Conservation (phyloP, 2,888 invertebrate species). For the Heteromurus nitidus region DNA sequence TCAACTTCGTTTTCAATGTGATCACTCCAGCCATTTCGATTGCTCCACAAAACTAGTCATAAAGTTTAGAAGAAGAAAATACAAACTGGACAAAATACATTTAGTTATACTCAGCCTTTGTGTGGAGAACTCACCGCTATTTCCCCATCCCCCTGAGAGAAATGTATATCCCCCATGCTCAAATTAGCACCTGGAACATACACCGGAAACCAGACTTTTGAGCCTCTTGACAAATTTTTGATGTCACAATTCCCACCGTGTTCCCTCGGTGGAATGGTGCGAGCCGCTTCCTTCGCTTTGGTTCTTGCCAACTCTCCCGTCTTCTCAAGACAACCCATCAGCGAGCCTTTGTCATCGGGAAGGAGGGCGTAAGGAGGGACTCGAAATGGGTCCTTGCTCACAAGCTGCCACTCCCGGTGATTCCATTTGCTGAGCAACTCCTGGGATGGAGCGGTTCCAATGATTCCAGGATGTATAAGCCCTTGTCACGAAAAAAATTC, state of each 20-base stretch:
- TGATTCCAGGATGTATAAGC: slow-evolving; percentile 67
- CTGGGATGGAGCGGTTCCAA: slow-evolving; percentile 62
- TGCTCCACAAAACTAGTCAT: slow-evolving; percentile 67
- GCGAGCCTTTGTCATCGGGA: slow-evolving; percentile 33
- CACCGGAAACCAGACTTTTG: slow-evolving; percentile 68
- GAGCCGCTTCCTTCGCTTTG: slow-evolving; percentile 55
- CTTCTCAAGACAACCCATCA: slow-evolving; percentile 60
- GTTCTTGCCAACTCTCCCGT: slow-evolving; percentile 40
- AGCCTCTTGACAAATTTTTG: slow-evolving; percentile 67
- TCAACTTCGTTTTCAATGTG: slow-evolving; percentile 45
- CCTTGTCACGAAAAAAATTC: slow-evolving; percentile 20
- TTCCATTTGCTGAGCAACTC: slow-evolving; percentile 65
- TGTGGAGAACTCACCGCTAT: slow-evolving; percentile 35
- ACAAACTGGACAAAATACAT: not conserved
- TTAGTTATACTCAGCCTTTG: not conserved
- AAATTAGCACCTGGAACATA: slow-evolving; percentile 65
- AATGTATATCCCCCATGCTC: slow-evolving; percentile 67
- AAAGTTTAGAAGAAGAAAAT: not conserved
- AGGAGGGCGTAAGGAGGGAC: slow-evolving; percentile 57
- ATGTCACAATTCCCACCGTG: slow-evolving; percentile 69
- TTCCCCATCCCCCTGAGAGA: slow-evolving; percentile 69
- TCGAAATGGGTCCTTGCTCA: slow-evolving; percentile 35
- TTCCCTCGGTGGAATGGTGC: slow-evolving; percentile 68
- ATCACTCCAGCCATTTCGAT: slow-evolving; percentile 69
- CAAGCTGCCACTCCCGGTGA: slow-evolving; percentile 54